phyloP scores from a whole-genome alignment of 2,113 vertebrate genomes.

The Hippocampus comes region DNA sequence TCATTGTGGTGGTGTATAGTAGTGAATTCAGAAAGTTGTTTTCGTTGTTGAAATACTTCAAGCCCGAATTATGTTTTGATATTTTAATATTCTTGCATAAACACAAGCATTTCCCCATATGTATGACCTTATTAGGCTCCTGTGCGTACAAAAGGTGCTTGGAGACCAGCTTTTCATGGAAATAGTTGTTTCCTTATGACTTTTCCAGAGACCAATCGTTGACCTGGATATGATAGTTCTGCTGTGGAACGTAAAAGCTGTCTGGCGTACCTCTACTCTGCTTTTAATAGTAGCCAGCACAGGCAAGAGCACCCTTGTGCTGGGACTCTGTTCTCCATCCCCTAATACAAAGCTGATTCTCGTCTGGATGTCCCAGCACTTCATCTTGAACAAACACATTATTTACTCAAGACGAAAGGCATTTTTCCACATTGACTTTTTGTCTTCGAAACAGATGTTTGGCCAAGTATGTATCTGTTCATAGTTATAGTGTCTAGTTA shows the following conservation, averaged over 20 bases:
- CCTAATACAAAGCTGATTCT: neutral
- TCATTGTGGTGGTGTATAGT: neutral
- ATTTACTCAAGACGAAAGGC: neutral
- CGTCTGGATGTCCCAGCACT: neutral
- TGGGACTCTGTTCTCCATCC: neutral
- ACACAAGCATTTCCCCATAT: neutral
- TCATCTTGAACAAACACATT: slow-evolving; percentile 2
- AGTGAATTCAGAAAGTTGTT: neutral
- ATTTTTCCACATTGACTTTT: neutral
- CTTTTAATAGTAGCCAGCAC: neutral
- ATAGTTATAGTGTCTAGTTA: neutral
- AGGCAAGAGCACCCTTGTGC: neutral
- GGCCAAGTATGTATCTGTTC: neutral
- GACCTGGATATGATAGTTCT: neutral
- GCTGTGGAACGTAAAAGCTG: neutral
- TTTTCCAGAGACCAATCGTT: neutral
- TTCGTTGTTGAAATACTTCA: neutral
- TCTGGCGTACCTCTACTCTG: neutral
- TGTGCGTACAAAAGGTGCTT: neutral
- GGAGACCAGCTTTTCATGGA: slow-evolving; percentile 1
- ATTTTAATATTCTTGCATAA: neutral
- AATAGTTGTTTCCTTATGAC: neutral
- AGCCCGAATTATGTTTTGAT: neutral
- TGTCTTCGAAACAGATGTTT: neutral
- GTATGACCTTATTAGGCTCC: neutral